Conservation (phyloP, 2,113 vertebrate genomes). For the Poeciliopsis retropinna region DNA sequence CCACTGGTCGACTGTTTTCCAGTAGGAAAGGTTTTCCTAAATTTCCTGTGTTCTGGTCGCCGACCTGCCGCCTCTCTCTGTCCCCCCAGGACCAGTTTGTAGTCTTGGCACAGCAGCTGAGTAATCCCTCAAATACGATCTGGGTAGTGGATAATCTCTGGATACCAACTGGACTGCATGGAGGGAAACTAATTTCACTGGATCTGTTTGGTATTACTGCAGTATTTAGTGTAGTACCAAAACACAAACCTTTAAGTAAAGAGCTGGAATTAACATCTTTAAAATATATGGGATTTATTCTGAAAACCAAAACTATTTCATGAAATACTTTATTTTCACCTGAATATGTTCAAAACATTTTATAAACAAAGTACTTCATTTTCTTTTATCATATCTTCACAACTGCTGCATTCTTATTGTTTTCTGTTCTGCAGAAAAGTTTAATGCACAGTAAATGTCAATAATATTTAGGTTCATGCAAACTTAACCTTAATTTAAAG, state of each 20-base stretch:
- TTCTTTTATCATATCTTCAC: too few species aligned
- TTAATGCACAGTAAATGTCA: too few species aligned
- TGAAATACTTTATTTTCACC: too few species aligned
- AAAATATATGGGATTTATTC: not conserved
- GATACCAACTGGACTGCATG: constrained; percentile 36
- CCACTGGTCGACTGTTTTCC: not conserved
- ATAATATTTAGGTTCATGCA: too few species aligned
- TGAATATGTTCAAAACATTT: too few species aligned
- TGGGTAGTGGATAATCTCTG: constrained; percentile 62
- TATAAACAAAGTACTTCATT: too few species aligned
- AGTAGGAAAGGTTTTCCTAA: not conserved
- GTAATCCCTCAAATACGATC: constrained; percentile 69
- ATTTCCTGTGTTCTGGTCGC: constrained; percentile 5
- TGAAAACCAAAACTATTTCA: not conserved
- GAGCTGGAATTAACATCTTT: not conserved
- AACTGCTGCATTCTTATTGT: too few species aligned
- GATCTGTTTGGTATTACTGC: not conserved
- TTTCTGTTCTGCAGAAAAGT: too few species aligned
- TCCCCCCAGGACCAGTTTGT: constrained; percentile 34
- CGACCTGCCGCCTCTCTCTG: not conserved
- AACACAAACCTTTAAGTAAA: not conserved
- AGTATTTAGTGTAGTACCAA: too few species aligned
- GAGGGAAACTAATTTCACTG: constrained; percentile 16
- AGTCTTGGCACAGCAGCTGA: constrained; percentile 27
- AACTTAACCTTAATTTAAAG: too few species aligned